Base-by-base conservation (phyloP, 1,140 invertebrate genomes). In the Meloidogyne chitwoodi region DNA sequence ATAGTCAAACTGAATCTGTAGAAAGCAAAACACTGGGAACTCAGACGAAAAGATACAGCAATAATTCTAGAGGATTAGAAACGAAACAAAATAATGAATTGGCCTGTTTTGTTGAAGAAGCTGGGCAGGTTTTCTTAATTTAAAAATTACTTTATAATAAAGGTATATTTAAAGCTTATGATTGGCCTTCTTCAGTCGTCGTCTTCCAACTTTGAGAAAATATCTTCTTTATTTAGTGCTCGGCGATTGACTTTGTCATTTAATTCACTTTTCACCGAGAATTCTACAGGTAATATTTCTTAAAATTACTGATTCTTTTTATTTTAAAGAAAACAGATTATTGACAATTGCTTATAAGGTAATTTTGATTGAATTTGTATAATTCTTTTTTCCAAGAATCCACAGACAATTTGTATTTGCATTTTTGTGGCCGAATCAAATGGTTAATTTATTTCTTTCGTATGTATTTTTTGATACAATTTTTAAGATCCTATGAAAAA, bases 401-500 rank as follows among this genome's bases (percentile, higher is more conserved):
- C 48, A 8, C 48, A 56, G 19, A 56, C 48, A 22, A 56, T 56
- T n/a, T 56, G 48, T n/a, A 56, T 56, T n/a, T n/a, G 48, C 48
- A 22, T n/a, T 56, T 56, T n/a, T 56, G 48, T 56, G 48, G 48
- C 48, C 0, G 48, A 56, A 56, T 56, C 48, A 22, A n/a, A n/a
- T 6, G 48, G 48, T 56, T 44, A 48, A 48, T 19, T n/a, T n/a
- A 0, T 38, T 8, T 38, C 10, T 10, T 0, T 38, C 8, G 10
- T 38, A n/a, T 41, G 11, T 41, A 41, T 14, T 41, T 19, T 56
- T 56, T 56, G 4, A 56, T 8, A 56, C 0, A 56, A n/a, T 68
- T 38, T 68, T 69, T 44, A 41, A 69, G 68, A 73, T 73, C 26
- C 56, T 61, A 24, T 61, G 22, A 12, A 56, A 34, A 24, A 73